phyloP scores from a whole-genome alignment of 2,888 invertebrate species.

The Callyntrura sp. region DNA sequence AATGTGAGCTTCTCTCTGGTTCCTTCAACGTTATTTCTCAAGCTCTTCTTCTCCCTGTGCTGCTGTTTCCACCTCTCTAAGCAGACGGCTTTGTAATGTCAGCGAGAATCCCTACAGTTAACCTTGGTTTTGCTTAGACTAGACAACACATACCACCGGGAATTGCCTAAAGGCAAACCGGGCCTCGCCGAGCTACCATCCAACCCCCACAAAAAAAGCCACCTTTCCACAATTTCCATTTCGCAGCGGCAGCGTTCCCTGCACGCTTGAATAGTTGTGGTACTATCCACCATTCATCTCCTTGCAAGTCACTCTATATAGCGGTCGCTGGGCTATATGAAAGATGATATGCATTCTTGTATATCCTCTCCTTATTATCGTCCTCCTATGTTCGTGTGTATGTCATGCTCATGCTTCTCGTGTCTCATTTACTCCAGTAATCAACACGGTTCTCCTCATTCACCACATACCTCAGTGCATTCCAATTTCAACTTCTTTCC shows the following conservation, averaged over 20 bases:
- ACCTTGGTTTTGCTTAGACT: slow-evolving; percentile 57
- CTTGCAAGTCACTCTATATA: neutral
- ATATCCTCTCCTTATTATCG: neutral
- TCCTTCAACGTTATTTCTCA: neutral
- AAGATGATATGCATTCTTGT: neutral
- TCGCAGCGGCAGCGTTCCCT: neutral
- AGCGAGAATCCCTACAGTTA: slow-evolving; percentile 66
- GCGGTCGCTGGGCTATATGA: neutral
- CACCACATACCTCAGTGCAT: neutral
- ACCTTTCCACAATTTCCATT: neutral
- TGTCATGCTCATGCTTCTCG: too few species aligned
- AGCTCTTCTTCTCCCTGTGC: slow-evolving; percentile 8
- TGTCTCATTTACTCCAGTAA: too few species aligned
- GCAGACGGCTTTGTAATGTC: neutral
- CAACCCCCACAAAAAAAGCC: neutral
- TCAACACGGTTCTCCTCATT: neutral
- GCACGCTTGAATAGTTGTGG: too few species aligned
- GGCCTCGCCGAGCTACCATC: neutral
- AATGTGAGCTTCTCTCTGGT: slow-evolving; percentile 51
- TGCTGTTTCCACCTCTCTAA: neutral
- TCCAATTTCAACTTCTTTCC: slow-evolving; percentile 56
- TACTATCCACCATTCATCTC: neutral
- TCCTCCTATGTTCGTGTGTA: neutral
- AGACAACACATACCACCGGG: neutral
- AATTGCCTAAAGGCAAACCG: neutral